Percentiles rank a stretch among this genome's conserved stretches.
These are phyloP conservation scores for Acanthochromis polyacanthus DNA, from an alignment of 2,113 vertebrate genomes.

Conservation along the genomic window DNA sequence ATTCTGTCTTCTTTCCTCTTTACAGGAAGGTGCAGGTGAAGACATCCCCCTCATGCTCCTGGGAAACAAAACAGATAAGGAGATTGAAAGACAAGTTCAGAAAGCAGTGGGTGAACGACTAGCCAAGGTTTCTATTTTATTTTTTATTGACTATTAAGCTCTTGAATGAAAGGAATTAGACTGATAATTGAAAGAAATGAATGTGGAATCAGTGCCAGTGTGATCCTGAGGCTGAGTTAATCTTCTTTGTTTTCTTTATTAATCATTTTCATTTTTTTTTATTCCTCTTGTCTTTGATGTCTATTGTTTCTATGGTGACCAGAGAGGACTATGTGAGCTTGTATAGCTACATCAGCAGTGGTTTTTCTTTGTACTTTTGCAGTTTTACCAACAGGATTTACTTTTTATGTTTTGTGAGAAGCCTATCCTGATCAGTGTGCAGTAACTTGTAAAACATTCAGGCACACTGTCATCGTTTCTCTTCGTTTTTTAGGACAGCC, in stretches of 20 bases:
- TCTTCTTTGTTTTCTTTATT: neutral
- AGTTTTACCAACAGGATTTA: no score
- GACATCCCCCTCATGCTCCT: constrained; percentile 90
- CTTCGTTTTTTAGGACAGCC: constrained; percentile 83
- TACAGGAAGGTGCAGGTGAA: constrained; percentile 90
- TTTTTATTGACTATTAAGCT: neutral
- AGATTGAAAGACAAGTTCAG: constrained; percentile 88
- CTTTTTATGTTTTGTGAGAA: neutral
- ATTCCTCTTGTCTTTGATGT: neutral
- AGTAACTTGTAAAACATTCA: no score
- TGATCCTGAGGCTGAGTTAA: neutral
- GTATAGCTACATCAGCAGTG: neutral
- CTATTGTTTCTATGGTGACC: constrained; percentile 37
- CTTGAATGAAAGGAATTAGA: neutral
- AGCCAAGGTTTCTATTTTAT: constrained; percentile 86
- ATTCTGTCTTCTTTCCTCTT: constrained; percentile 1
- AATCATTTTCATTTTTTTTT: neutral
- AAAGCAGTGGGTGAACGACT: constrained; percentile 86
- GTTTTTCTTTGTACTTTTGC: neutral
- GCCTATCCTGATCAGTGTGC: no score
- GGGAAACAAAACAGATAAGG: constrained; percentile 93
- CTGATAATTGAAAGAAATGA: no score
- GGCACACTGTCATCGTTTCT: neutral
- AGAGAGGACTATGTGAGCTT: neutral
- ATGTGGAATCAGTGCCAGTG: neutral